Conservation (phyloP, 2,888 invertebrate genomes). For the Kryphioiulus occultus region DNA sequence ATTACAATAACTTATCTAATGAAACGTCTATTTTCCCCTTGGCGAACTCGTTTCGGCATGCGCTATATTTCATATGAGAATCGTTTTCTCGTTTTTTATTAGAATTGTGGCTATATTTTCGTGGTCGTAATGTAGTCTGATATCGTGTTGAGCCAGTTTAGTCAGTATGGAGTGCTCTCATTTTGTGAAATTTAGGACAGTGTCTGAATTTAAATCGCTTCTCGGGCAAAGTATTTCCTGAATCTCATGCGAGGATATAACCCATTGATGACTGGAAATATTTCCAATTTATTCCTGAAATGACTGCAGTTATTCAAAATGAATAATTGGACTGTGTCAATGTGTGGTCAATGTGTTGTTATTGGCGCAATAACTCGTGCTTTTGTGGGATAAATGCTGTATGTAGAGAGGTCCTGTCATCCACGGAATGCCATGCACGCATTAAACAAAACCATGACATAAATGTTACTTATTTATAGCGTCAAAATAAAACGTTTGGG, state of each 20-base stretch:
- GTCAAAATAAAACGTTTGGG: not conserved
- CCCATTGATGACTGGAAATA: not conserved
- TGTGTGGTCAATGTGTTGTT: not conserved
- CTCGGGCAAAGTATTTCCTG: not conserved
- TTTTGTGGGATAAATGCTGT: not conserved
- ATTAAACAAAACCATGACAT: not conserved
- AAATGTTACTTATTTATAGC: not conserved
- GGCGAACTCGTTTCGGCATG: not conserved
- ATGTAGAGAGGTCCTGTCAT: not conserved
- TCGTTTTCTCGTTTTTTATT: not conserved
- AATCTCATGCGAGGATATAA: slow-evolving; percentile 11
- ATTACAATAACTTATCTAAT: slow-evolving; percentile 35
- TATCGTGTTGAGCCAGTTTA: slow-evolving; percentile 30
- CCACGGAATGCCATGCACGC: not conserved
- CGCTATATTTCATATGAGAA: slow-evolving; percentile 27
- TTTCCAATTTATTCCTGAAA: not conserved
- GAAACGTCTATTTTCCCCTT: not conserved
- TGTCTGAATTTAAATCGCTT: slow-evolving; percentile 11
- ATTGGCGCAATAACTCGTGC: not conserved
- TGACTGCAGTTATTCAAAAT: not conserved
- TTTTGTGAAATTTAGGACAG: not conserved
- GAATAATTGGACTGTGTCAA: slow-evolving; percentile 8
- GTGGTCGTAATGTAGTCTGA: slow-evolving; percentile 21
- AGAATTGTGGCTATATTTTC: not conserved
- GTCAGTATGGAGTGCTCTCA: slow-evolving; percentile 24